A percentile compares a stretch with the other conserved stretches of the same genome.
Conservation (phyloP, 1,140 invertebrate genomes). For the Holotrichia oblita region DNA sequence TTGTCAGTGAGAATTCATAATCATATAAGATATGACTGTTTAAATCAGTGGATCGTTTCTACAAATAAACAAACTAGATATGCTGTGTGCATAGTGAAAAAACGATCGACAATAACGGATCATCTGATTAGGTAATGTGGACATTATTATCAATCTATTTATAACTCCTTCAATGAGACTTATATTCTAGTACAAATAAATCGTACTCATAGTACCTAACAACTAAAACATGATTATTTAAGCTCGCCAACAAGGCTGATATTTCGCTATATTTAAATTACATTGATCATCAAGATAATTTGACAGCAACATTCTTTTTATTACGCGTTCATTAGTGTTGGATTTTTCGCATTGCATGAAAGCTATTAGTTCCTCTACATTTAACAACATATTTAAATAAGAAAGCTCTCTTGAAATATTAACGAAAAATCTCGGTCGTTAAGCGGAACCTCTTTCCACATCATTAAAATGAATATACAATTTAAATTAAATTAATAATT, state of each 20-base stretch:
- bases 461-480: slow-evolving; percentile 25
- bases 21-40: too few relatives aligned
- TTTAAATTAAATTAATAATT: slow-evolving; percentile 26
- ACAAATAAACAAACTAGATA: too few relatives aligned
- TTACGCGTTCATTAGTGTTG: neutral
- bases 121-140: too few relatives aligned
- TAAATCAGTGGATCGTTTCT: too few relatives aligned
- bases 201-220: too few relatives aligned
- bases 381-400: slow-evolving; percentile 1
- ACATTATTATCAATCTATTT: too few relatives aligned
- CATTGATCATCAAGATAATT: slow-evolving; percentile 9
- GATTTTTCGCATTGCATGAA: neutral
- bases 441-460: slow-evolving; percentile 15
- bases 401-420: slow-evolving; percentile 8
- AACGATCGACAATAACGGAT: too few relatives aligned
- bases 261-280: neutral
- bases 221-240: neutral
- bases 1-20: too few relatives aligned
- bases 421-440: neutral
- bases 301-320: neutral
- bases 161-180: too few relatives aligned
- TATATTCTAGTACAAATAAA: too few relatives aligned
- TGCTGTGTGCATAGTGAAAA: too few relatives aligned
- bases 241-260: neutral
- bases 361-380: slow-evolving; percentile 1